Evolutionary conservation across 2,113 vertebrate species (phyloP), one percentile per base, ranked within the genome.

Genomic region (Calyptommatus sinebrachiatus): DNA sequence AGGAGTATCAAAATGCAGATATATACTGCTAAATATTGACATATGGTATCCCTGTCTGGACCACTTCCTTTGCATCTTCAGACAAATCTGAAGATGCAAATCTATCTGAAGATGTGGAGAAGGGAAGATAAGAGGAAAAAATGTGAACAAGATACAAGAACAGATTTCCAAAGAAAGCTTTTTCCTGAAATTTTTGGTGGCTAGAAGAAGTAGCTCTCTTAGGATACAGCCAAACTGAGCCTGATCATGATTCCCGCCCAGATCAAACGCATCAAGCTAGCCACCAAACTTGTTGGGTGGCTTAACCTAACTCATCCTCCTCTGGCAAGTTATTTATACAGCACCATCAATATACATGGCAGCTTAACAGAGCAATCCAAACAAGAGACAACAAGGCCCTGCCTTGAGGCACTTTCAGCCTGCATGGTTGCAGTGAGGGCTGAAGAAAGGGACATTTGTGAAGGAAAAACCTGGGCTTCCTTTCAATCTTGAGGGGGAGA

Each of bases 301-400:
- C 48, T 68, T 45, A 28, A 68, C 31, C 79, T 21, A 41, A 29
- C 35, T 80, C 63, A 60, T 45, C 63, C 24, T 61, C 26, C 41
- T 46, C 26, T 75, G 53, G 35, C n/a, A 70, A 68, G 65, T 69
- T 69, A 81, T 48, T 81, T 46, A 81, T 69, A 69, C 35, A 60
- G 65, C 53, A 48, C 31, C 28, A 61, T 41, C 72, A 46, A 46
- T 14, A 21, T 71, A 50, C 45, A 62, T 29, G 60, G 53, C 46
- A 46, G 21, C 35, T 71, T 69, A 35, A 69, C 72, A 75, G 16
- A 67, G 65, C 73, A 45, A 28, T 70, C 16, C 73, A 74, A 50
- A 45, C 69, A 28, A 73, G 46, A 50, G 26, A 35, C 60, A 67
- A 57, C 63, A 57, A 45, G 72, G 48, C 29, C 35, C 12, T 75